Conservation (phyloP, 2,797 vertebrate genomes). For the Cichlasoma orientale region DNA sequence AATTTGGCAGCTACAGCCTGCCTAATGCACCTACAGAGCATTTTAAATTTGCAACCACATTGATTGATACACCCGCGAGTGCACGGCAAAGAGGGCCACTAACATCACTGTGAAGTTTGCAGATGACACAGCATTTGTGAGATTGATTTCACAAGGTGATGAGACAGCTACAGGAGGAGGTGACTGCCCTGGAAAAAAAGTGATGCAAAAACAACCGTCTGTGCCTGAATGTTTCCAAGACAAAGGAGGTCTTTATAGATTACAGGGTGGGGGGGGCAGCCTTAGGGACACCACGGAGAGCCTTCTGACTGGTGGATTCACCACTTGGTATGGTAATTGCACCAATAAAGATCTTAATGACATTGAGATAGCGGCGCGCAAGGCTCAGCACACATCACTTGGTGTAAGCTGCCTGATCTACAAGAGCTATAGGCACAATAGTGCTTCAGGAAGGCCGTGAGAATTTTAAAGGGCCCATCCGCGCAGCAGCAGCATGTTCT, state of each 20-base stretch:
- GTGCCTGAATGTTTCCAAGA: neutral
- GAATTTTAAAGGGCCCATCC: neutral
- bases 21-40: neutral
- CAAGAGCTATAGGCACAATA: no score
- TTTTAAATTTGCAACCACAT: neutral
- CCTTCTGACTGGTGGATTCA: neutral
- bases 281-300: neutral
- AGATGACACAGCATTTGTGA: neutral
- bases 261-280: neutral
- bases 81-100: neutral
- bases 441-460: neutral
- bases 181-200: neutral
- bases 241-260: neutral
- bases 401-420: no score
- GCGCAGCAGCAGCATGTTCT: neutral
- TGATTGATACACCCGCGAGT: neutral
- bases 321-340: neutral
- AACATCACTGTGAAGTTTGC: neutral
- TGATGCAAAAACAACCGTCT: neutral
- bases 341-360: neutral
- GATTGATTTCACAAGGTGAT: neutral
- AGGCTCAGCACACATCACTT: neutral
- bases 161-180: neutral
- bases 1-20: neutral
- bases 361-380: neutral